Evolutionary conservation across 2,888 invertebrate genomes (phyloP).

Genomic region (Pollenia angustigena): DNA sequence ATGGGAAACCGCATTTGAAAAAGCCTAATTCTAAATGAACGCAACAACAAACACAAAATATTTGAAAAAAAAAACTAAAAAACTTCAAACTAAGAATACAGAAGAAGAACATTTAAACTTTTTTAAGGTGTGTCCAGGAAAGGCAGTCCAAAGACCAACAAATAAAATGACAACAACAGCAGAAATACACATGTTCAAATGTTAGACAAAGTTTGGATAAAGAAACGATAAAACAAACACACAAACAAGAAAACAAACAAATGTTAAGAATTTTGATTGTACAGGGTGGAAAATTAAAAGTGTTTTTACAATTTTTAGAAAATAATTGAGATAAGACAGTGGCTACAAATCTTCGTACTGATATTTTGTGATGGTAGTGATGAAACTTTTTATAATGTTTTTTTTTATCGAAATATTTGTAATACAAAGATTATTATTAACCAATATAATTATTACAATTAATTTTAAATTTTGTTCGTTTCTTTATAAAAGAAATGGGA

Average conservation of each 20-base stretch:
- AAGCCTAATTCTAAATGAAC: conserved; percentile 56
- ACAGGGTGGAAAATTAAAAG: background rate
- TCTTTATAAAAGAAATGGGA: too few relatives aligned
- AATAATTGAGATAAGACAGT: too few relatives aligned
- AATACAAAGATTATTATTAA: too few relatives aligned
- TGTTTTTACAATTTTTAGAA: background rate
- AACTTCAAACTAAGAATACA: background rate
- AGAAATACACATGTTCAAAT: conserved; percentile 42
- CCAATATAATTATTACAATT: too few relatives aligned
- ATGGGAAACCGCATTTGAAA: conserved; percentile 14
- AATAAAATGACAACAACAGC: conserved; percentile 47
- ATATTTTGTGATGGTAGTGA: too few relatives aligned
- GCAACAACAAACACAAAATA: background rate
- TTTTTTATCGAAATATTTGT: too few relatives aligned
- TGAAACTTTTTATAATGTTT: too few relatives aligned
- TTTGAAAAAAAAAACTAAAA: conserved; percentile 7
- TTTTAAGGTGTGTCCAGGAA: conserved; percentile 61
- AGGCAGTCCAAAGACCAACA: conserved; percentile 36
- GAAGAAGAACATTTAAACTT: conserved; percentile 35
- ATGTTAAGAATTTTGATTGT: background rate
- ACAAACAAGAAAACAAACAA: background rate
- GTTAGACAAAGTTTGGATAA: conserved; percentile 24
- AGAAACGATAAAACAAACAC: background rate
- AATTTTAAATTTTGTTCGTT: too few relatives aligned
- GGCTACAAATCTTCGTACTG: too few relatives aligned